Conservation (phyloP, 2,797 vertebrate species). For the Gephyroberyx darwinii region DNA sequence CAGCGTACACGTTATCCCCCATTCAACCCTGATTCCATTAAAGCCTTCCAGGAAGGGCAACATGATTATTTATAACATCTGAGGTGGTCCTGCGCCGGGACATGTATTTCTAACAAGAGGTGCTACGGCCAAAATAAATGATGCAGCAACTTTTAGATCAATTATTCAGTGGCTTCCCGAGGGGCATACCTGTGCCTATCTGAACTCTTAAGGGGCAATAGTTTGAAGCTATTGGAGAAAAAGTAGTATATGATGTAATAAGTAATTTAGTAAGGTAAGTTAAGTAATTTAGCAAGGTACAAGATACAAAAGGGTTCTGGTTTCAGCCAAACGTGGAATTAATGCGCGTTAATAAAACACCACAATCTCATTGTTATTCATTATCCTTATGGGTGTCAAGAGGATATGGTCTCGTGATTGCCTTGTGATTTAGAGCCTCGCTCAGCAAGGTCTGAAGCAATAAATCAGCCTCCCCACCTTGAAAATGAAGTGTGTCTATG, state of each 20-base stretch:
- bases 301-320: neutral
- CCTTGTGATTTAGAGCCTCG: slow-evolving; percentile 38
- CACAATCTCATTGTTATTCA: slow-evolving; percentile 26
- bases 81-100: slow-evolving; percentile 13
- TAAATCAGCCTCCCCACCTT: slow-evolving; percentile 39
- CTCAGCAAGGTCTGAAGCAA: slow-evolving; percentile 21
- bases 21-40: slow-evolving; percentile 27
- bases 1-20: slow-evolving; percentile 1
- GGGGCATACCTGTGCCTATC: too few relatives aligned
- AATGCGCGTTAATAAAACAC: neutral
- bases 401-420: slow-evolving; percentile 38
- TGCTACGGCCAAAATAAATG: slow-evolving; percentile 20
- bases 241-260: neutral
- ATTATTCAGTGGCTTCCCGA: slow-evolving; percentile 7
- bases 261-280: neutral
- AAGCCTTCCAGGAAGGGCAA: slow-evolving; percentile 8
- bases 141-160: slow-evolving; percentile 27
- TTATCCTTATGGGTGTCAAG: slow-evolving; percentile 8
- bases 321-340: neutral
- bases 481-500: slow-evolving; percentile 28
- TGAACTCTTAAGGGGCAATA: too few relatives aligned
- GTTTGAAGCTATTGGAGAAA: too few relatives aligned
- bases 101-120: slow-evolving; percentile 34
- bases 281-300: neutral
- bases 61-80: slow-evolving; percentile 32